Base-by-base conservation (phyloP, 2,888 invertebrate genomes). In the Philhelius pedissequus region DNA sequence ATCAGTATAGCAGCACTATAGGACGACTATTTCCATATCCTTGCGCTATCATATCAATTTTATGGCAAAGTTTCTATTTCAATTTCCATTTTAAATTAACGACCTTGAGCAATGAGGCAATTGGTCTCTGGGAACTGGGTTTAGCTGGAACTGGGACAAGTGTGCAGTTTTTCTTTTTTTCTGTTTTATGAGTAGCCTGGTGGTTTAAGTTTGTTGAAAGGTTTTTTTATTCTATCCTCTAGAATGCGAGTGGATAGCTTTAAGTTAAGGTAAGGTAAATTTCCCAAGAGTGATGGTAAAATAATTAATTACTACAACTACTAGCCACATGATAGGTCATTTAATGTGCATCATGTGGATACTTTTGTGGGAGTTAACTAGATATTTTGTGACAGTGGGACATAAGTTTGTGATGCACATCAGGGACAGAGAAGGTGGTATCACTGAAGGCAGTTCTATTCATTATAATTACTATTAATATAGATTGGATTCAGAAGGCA, bases 21-120 rank as follows among this genome's bases (percentile, higher is more conserved):
- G 7, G 2, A 4, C n/a, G 38, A 22, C 9, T 1, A 22, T 22
- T 58, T 35, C 56, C 56, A 35, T 38, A 60, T 40, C 56, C 32
- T 56, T 15, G 40, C 22, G 40, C 22, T 6, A 25, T 40, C 35
- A 20, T 38, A 60, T 38, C 60, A 60, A 27, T 38, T 40, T 25
- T 40, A 60, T 60, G 25, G 54, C 25, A 56, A 45, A 62, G 73
- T 73, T 73, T 82, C 68, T 54, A 73, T 77, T 83, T 83, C 74
- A 78, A 78, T 83, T 83, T 78, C 56, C 69, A 83, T 83, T 74
- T 64, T 69, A 83, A 74, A 83, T 83, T 48, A 78, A 83, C 74
- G 73, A 74, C 82, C 82, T 83, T 83, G 69, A 82, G 64, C 56
- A 35, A 20, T 22, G 13, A 64, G 52, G 45, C 60, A 66, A 70